phyloP scores from a whole-genome alignment of 2,888 invertebrate species.

The Acanthosepion esculentum region DNA sequence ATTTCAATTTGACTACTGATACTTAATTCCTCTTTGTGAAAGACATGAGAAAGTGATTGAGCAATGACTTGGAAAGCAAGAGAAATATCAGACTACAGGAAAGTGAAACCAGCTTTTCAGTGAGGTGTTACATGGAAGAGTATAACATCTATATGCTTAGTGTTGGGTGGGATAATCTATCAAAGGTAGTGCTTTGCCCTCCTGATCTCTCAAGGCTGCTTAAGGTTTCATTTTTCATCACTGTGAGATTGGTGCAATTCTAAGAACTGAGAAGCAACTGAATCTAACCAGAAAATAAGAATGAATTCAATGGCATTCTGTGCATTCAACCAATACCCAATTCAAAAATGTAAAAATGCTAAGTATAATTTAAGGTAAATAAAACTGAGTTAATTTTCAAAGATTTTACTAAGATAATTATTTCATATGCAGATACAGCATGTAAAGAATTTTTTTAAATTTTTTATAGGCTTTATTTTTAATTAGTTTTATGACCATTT shows the following conservation, averaged over 20 bases:
- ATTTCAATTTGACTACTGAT: neutral
- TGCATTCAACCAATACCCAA: neutral
- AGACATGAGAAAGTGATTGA: neutral
- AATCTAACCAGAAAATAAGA: neutral
- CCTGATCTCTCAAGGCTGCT: constrained; percentile 22
- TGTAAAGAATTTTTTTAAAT: no score
- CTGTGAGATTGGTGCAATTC: neutral
- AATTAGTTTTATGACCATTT: neutral
- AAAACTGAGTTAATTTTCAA: neutral
- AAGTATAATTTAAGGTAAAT: neutral
- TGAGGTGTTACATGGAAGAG: neutral
- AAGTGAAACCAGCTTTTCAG: constrained; percentile 17
- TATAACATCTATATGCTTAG: neutral
- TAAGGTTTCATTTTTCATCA: neutral
- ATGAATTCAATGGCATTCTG: neutral
- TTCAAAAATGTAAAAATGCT: neutral
- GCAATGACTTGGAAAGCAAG: constrained; percentile 13
- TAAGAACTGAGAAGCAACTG: neutral
- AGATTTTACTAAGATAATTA: neutral
- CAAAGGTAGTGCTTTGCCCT: neutral
- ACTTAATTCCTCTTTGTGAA: constrained; percentile 11
- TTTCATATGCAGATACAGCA: neutral
- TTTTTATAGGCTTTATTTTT: neutral
- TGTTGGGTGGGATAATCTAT: neutral
- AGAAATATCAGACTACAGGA: neutral